Conservation (phyloP, 2,797 vertebrate species). For the Paguma larvata region DNA sequence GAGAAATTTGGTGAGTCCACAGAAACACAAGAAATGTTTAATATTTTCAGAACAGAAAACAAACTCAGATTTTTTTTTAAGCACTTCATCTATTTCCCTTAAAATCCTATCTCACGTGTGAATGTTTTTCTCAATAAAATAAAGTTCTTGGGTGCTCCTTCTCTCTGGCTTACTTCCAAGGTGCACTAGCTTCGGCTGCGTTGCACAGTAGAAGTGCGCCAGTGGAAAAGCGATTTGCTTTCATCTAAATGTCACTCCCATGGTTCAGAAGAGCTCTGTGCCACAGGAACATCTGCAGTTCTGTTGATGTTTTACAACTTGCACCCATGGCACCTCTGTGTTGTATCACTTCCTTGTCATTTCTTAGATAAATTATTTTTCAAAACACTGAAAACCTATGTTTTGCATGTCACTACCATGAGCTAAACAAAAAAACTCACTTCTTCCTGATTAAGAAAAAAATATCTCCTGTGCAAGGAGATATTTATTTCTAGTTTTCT, state of each 20-base stretch:
- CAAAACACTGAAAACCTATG: background rate
- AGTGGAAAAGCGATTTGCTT: slow-evolving; percentile 15
- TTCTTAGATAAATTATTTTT: slow-evolving; percentile 55
- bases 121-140: background rate
- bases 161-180: background rate
- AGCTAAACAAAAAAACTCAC: slow-evolving; percentile 1
- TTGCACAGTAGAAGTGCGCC: rapidly evolving
- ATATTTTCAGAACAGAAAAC: background rate
- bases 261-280: slow-evolving; percentile 51
- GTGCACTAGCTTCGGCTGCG: background rate
- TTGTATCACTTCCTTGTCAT: background rate
- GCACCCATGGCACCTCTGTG: background rate
- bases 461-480: background rate
- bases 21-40: background rate
- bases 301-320: slow-evolving; percentile 47
- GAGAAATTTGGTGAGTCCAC: background rate
- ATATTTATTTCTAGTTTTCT: slow-evolving; percentile 8
- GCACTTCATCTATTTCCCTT: background rate
- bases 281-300: slow-evolving; percentile 35
- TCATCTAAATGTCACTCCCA: slow-evolving; percentile 58
- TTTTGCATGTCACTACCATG: slow-evolving; percentile 37
- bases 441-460: slow-evolving; percentile 15
- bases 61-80: slow-evolving; percentile 48
- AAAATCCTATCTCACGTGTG: background rate
- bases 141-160: background rate